Percentiles rank a stretch among this genome's conserved stretches.
phyloP scores from a whole-genome alignment of 2,888 invertebrate species.

The Lepidochrysops patricia region DNA sequence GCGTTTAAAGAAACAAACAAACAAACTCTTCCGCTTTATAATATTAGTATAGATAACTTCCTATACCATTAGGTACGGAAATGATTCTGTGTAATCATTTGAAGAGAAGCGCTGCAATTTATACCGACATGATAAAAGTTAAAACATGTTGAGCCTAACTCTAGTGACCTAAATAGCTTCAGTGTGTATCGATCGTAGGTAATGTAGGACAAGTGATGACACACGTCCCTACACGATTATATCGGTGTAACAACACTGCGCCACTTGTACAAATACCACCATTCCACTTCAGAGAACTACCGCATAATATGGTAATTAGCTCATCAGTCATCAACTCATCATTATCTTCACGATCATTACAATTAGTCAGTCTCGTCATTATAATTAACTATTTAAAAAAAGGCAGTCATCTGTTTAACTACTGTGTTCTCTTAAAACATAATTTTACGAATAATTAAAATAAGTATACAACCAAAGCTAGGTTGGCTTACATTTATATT shows the following conservation, averaged over 20 bases:
- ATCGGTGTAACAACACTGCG: background rate
- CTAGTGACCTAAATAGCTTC: background rate
- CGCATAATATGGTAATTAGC: background rate
- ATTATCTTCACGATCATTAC: background rate
- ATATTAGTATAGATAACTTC: too few species aligned
- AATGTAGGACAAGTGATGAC: conserved; percentile 1
- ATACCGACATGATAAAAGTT: background rate
- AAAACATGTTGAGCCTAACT: background rate
- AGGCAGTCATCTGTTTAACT: background rate
- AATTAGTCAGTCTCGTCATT: background rate
- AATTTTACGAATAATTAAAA: too few species aligned
- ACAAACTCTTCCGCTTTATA: too few species aligned
- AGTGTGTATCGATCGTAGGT: conserved; percentile 1
- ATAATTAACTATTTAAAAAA: background rate
- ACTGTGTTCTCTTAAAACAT: background rate
- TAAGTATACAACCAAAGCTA: too few species aligned
- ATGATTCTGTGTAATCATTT: too few species aligned
- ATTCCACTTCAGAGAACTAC: background rate
- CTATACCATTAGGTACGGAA: background rate
- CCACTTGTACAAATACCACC: background rate
- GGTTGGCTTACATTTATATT: too few species aligned
- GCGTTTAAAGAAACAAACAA: too few species aligned
- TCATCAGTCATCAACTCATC: background rate
- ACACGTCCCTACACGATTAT: background rate
- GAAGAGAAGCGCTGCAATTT: background rate